Evolutionary conservation across 2,113 vertebrate species (phyloP).

Genomic region (Myotis lucifugus): DNA sequence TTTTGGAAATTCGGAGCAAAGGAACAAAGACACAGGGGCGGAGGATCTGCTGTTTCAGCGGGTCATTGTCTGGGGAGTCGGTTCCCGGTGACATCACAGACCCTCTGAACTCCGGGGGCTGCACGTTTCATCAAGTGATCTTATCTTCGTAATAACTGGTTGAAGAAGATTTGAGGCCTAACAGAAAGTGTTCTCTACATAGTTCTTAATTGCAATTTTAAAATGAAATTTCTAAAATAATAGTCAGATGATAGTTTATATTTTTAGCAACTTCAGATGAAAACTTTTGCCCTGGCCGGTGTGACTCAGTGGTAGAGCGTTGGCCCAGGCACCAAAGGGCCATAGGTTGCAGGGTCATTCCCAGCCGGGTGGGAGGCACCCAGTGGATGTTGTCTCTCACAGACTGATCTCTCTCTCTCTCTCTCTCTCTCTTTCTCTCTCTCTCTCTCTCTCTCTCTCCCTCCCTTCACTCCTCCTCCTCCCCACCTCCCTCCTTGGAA

Average conservation of each 20-base stretch:
- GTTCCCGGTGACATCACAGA: slow-evolving; percentile 76
- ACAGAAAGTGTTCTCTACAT: not conserved
- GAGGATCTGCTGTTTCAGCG: slow-evolving; percentile 85
- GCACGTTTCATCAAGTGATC: slow-evolving; percentile 45
- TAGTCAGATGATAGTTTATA: not conserved
- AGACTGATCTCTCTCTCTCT: too few species aligned
- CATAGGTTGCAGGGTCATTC: too few species aligned
- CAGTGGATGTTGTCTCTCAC: too few species aligned
- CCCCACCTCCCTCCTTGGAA: too few species aligned
- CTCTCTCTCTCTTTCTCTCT: too few species aligned
- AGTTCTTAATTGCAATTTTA: not conserved
- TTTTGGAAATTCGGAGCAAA: slow-evolving; percentile 83
- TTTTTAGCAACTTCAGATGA: not conserved
- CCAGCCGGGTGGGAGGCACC: too few species aligned
- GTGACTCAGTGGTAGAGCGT: too few species aligned
- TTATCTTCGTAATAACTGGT: not conserved
- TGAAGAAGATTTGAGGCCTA: not conserved
- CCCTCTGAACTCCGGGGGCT: slow-evolving; percentile 79
- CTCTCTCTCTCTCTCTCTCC: too few species aligned
- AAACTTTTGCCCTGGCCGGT: not conserved
- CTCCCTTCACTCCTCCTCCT: too few species aligned
- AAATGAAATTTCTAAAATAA: not conserved
- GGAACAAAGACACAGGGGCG: slow-evolving; percentile 82
- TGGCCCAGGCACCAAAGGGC: too few species aligned
- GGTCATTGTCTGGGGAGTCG: slow-evolving; percentile 71